A percentile compares a stretch with the other conserved stretches of the same genome.
phyloP scores from a whole-genome alignment of 2,888 invertebrate species.

The Drosophila paranaensis region DNA sequence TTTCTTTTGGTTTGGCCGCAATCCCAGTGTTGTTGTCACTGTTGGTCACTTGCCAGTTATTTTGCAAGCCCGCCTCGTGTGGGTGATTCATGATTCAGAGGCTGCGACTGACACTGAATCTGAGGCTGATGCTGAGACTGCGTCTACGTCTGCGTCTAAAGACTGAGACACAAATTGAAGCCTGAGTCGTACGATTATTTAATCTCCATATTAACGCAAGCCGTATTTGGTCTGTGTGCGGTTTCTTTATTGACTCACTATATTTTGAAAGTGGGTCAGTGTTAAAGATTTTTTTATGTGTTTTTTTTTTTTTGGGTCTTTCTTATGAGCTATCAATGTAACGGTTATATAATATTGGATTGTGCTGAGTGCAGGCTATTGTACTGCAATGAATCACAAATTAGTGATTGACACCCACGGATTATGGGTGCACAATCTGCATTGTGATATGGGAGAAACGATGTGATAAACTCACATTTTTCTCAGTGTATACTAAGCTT shows the following conservation, averaged over 20 bases:
- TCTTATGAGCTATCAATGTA: constrained; percentile 69
- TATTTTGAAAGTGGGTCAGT: constrained; percentile 72
- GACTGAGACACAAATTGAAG: constrained; percentile 40
- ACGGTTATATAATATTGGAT: constrained; percentile 61
- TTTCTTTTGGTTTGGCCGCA: constrained; percentile 52
- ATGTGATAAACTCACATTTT: constrained; percentile 24
- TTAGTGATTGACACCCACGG: constrained; percentile 33
- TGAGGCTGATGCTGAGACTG: constrained; percentile 12
- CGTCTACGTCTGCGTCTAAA: constrained; percentile 29
- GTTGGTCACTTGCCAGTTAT: constrained; percentile 50
- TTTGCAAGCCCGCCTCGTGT: constrained; percentile 53
- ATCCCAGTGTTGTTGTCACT: constrained; percentile 46
- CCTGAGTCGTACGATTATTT: constrained; percentile 63
- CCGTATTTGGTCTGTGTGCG: constrained; percentile 62
- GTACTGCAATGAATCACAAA: constrained; percentile 55
- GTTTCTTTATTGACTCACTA: constrained; percentile 77
- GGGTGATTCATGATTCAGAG: constrained; percentile 54
- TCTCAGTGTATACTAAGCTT: constrained; percentile 12
- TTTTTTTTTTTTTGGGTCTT: constrained; percentile 43
- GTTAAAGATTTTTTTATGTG: constrained; percentile 66
- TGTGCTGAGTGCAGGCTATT: constrained; percentile 59
- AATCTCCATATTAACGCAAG: constrained; percentile 74
- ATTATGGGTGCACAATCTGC: constrained; percentile 39
- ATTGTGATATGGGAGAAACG: constrained; percentile 24
- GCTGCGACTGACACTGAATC: constrained; percentile 1